A percentile compares a stretch with the other conserved stretches of the same genome.
Evolutionary conservation across 2,888 invertebrate genomes (phyloP).

Genomic region (Venusia cambrica): DNA sequence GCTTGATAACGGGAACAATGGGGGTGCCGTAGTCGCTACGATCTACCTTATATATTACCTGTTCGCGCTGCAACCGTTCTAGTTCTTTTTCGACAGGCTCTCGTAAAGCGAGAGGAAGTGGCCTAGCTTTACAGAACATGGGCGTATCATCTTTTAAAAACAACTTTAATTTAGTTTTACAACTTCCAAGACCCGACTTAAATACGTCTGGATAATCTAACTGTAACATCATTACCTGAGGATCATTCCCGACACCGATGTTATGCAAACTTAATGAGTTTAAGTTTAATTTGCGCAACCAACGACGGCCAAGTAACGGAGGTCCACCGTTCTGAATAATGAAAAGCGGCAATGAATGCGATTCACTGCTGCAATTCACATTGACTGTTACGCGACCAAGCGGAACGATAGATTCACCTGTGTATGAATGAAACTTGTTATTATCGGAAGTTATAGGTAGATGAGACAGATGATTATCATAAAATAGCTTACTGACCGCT

Average conservation of each 20-base stretch:
- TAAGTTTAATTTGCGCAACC: constrained; percentile 23
- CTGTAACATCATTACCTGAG: constrained; percentile 1
- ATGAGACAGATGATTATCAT: too few species aligned
- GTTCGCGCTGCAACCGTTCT: constrained; percentile 25
- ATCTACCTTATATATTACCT: constrained; percentile 28
- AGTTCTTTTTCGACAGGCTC: constrained; percentile 26
- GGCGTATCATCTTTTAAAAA: constrained; percentile 21
- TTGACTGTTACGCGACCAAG: constrained; percentile 13
- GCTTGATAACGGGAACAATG: constrained; percentile 34
- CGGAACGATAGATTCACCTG: constrained; percentile 15
- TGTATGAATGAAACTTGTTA: too few species aligned
- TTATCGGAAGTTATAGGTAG: too few species aligned
- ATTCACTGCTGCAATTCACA: too few species aligned
- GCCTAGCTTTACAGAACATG: constrained; percentile 21
- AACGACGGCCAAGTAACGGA: constrained; percentile 23
- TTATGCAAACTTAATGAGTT: constrained; percentile 11
- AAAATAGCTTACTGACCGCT: too few species aligned
- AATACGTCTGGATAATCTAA: constrained; percentile 27
- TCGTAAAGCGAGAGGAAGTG: constrained; percentile 21
- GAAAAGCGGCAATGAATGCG: constrained; percentile 12
- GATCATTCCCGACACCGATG: too few species aligned
- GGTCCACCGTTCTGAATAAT: constrained; percentile 19
- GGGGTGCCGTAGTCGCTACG: constrained; percentile 32
- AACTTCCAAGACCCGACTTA: constrained; percentile 18
- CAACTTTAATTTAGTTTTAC: constrained; percentile 17